Base-by-base conservation (phyloP, 2,888 invertebrate species). In the Carterocephalus palaemon region DNA sequence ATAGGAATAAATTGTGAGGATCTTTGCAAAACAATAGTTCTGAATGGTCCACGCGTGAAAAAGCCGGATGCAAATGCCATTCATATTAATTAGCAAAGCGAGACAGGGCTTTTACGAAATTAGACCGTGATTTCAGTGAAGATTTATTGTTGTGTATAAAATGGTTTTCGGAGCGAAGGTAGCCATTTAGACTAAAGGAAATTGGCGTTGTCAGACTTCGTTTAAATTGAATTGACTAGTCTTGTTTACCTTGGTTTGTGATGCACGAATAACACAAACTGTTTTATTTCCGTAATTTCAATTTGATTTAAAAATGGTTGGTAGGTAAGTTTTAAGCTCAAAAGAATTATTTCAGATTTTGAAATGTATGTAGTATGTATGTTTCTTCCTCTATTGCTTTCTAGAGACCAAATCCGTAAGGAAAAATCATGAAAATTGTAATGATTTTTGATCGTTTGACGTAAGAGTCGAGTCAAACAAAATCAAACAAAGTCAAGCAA, bases 61-160 rank as follows among this genome's bases (percentile, higher is more conserved):
- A 85, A 86, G 82, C 85, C 81, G 84, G 84, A 85, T 86, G 85
- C 83, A 86, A 86, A 85, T 83, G 82, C 85, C 79, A 85, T 86
- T 85, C 85, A 85, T 86, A 85, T 86, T 86, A 86, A 86, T 86
- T 86, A 86, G 84, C 80, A 85, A 82, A 84, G 85, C 85, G 84
- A 85, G 82, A 85, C 79, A 80, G 80, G 79, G 85, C 86, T 86
- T 85, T 86, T 84, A 85, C 85, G 81, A 85, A 85, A 86, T 85
- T 86, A 85, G 84, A 81, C 78, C 82, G 83, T 84, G 86, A 86
- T 86, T 86, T 75, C 81, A 80, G 74, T 71, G 76, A 75, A 85
- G 85, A 86, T 86, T 85, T 86, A 85, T 86, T 83, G 81, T 83
- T 81, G 78, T 82, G 81, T 82, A 82, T 79, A 75, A 81, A 84